These are phyloP conservation scores for Champsocephalus gunnari DNA, from an alignment of 2,797 vertebrate genomes.

Conservation along the genomic window DNA sequence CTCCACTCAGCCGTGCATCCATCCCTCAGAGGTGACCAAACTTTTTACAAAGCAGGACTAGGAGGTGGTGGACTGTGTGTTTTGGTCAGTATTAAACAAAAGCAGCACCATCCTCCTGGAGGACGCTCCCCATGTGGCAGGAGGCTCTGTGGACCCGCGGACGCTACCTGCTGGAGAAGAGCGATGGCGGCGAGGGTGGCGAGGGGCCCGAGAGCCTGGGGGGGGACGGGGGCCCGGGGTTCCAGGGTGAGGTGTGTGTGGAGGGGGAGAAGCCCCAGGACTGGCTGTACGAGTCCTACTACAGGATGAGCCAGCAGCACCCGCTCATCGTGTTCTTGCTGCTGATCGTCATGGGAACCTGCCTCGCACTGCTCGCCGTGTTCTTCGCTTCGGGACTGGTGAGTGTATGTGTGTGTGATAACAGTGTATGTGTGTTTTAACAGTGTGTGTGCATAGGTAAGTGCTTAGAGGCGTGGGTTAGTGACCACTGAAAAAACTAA, in stretches of 20 bases:
- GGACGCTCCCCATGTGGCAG: conserved; percentile 85
- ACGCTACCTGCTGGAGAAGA: conserved; percentile 92
- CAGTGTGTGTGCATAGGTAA: conserved; percentile 19
- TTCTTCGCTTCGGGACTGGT: conserved; percentile 97
- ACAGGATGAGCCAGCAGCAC: conserved; percentile 99
- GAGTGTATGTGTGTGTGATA: conserved; percentile 72
- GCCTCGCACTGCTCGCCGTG: conserved; percentile 92
- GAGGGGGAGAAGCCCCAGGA: conserved; percentile 88
- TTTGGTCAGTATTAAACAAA: conserved; percentile 16
- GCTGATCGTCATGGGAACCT: conserved; percentile 97
- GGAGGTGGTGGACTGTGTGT: conserved; percentile 17
- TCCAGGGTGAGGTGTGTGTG: conserved; percentile 65
- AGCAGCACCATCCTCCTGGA: conserved; percentile 36
- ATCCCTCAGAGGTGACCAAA: conserved; percentile 43
- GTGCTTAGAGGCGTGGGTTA: conserved; percentile 1
- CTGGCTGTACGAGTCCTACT: conserved; percentile 98
- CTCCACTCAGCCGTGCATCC: conserved; percentile 28
- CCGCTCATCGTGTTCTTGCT: conserved; percentile 97
- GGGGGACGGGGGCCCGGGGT: conserved; percentile 66
- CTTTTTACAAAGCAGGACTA: conserved; percentile 45
- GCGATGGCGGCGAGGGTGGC: conserved; percentile 78
- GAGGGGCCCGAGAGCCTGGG: conserved; percentile 74
- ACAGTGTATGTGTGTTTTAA: conserved; percentile 1
- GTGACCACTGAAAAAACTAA: background rate
- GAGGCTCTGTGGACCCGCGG: conserved; percentile 89